Percentiles rank a stretch among this genome's conserved stretches.
phyloP scores from a whole-genome alignment of 2,797 vertebrate species.

The Coccyzus lansbergi region DNA sequence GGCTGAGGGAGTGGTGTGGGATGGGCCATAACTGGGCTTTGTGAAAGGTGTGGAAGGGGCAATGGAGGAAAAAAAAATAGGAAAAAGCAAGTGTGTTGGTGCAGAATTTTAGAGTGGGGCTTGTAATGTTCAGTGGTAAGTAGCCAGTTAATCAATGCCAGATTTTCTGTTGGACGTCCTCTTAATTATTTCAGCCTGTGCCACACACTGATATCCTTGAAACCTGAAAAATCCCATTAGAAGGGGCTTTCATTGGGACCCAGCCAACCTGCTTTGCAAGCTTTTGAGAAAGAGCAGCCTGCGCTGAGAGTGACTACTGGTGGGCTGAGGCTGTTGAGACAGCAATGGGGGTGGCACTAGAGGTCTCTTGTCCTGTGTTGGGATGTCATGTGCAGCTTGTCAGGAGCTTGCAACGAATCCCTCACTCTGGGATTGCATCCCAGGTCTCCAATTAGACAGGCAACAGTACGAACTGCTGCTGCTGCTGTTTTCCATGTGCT shows the following conservation, averaged over 20 bases:
- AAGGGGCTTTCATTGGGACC: conserved; percentile 52
- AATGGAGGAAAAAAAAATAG: not conserved
- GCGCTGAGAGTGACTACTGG: fast-evolving
- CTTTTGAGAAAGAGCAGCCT: not conserved
- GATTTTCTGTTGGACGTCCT: not conserved
- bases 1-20: not conserved
- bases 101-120: not conserved
- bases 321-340: not conserved
- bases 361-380: not conserved
- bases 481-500: conserved; percentile 50
- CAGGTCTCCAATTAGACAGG: not conserved
- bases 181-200: conserved; percentile 55
- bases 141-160: conserved; percentile 31
- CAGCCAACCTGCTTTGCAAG: not conserved
- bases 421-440: not conserved
- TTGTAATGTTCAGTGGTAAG: conserved; percentile 16
- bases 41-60: not conserved
- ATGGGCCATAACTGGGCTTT: not conserved
- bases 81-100: not conserved
- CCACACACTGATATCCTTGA: conserved; percentile 48
- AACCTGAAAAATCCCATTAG: conserved; percentile 58
- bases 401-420: not conserved
- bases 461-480: conserved; percentile 26
- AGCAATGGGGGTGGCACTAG: not conserved
- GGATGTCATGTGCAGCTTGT: not conserved